phyloP scores from a whole-genome alignment of 2,113 vertebrate genomes.

The Megaptera novaeangliae region DNA sequence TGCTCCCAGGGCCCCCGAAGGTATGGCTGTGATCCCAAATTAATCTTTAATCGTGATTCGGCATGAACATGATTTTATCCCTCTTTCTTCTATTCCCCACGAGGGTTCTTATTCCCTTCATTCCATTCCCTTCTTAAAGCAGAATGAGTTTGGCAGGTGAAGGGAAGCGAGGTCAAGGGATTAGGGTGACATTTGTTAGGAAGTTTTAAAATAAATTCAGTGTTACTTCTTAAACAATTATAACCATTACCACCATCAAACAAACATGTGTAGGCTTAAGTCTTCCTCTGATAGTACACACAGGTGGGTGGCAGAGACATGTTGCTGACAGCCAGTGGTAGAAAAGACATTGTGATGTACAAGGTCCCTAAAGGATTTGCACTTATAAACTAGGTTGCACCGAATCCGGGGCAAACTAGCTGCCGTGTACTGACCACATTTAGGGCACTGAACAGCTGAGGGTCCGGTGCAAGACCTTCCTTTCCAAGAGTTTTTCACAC shows the following conservation, averaged over 20 bases:
- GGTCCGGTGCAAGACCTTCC: neutral
- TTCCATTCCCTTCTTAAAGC: neutral
- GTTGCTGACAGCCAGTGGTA: neutral
- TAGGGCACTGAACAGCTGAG: neutral
- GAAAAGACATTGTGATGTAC: neutral
- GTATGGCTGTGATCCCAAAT: neutral
- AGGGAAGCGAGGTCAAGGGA: neutral
- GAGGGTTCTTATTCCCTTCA: neutral
- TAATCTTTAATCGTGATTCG: constrained; percentile 38
- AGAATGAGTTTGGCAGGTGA: constrained; percentile 28
- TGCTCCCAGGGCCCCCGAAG: neutral
- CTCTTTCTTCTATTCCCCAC: neutral
- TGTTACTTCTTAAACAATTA: constrained; percentile 32
- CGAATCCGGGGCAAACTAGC: neutral
- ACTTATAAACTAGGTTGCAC: neutral
- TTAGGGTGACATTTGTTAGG: neutral
- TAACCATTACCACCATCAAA: neutral
- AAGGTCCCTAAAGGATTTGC: neutral
- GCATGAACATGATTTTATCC: neutral
- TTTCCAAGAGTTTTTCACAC: neutral
- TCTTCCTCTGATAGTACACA: neutral
- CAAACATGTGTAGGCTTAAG: neutral
- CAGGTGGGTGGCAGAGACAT: neutral
- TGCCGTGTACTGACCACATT: neutral
- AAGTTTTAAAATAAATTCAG: constrained; percentile 5